Conservation (phyloP, 2,888 invertebrate species). For the Corbicula japonica region DNA sequence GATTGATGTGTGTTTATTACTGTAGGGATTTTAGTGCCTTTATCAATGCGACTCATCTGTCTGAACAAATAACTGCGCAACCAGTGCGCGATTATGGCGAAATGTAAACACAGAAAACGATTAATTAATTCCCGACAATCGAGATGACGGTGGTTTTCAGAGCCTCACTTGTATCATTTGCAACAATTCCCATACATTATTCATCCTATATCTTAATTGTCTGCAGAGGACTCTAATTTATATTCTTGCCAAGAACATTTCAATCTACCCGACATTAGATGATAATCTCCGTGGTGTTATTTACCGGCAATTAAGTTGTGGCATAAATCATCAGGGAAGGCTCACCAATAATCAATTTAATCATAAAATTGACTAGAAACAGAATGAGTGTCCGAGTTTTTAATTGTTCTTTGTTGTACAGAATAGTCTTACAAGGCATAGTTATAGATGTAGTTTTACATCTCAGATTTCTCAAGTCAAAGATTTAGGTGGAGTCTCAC, state of each 20-base stretch:
- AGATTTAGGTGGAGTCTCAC: too few species aligned
- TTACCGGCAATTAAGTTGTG: conserved; percentile 31
- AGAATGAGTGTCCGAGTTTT: too few species aligned
- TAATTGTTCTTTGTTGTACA: too few species aligned
- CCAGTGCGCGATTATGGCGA: conserved; percentile 13
- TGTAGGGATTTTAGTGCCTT: too few species aligned
- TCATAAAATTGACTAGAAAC: too few species aligned
- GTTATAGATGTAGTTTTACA: too few species aligned
- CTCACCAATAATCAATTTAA: too few species aligned
- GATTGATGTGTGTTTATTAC: too few species aligned
- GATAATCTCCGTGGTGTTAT: conserved; percentile 22
- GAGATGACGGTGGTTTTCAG: background rate
- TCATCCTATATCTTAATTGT: conserved; percentile 30
- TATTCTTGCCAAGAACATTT: conserved; percentile 18
- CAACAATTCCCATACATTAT: conserved; percentile 11
- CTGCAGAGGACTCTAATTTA: conserved; percentile 9
- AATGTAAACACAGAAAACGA: conserved; percentile 8
- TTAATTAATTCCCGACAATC: conserved; percentile 14
- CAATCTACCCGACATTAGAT: conserved; percentile 29
- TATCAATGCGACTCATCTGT: too few species aligned
- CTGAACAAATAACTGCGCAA: conserved; percentile 19
- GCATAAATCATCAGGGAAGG: conserved; percentile 42
- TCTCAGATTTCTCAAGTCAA: too few species aligned
- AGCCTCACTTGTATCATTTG: conserved; percentile 3
- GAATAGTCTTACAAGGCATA: too few species aligned